Evolutionary conservation across 2,888 invertebrate species (phyloP).

Genomic region (Drosophila nigricruria): DNA sequence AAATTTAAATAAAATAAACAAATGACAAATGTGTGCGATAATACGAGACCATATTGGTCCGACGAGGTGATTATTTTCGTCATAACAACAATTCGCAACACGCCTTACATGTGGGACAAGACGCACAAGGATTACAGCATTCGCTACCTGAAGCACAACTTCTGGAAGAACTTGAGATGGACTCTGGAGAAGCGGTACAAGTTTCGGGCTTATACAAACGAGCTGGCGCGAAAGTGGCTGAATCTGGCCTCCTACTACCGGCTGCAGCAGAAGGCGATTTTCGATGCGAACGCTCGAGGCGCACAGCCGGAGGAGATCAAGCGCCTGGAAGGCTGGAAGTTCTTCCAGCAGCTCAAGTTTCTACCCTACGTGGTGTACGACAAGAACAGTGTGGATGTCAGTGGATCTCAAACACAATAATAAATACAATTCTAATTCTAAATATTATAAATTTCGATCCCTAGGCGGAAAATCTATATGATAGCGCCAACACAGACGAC

Average conservation of each 20-base stretch:
- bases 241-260: constrained; percentile 52
- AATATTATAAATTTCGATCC: not conserved
- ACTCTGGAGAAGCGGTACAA: constrained; percentile 46
- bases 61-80: constrained; percentile 48
- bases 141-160: constrained; percentile 49
- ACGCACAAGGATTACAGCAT: constrained; percentile 51
- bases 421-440: not conserved
- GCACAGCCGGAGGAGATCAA: constrained; percentile 49
- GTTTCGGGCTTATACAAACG: constrained; percentile 51
- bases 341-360: constrained; percentile 42
- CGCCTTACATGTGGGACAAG: constrained; percentile 57
- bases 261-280: constrained; percentile 47
- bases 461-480: constrained; percentile 46
- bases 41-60: constrained; percentile 47
- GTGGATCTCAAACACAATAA: not conserved
- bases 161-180: constrained; percentile 52
- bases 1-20: not conserved
- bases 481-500: constrained; percentile 49
- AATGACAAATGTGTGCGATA: constrained; percentile 38
- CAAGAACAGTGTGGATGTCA: constrained; percentile 41
- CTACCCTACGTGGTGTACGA: constrained; percentile 32
- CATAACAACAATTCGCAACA: constrained; percentile 49
- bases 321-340: constrained; percentile 55
- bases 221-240: constrained; percentile 50
- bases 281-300: constrained; percentile 47